Conservation (phyloP, 2,113 vertebrate genomes). For the Alaudala cheleensis region DNA sequence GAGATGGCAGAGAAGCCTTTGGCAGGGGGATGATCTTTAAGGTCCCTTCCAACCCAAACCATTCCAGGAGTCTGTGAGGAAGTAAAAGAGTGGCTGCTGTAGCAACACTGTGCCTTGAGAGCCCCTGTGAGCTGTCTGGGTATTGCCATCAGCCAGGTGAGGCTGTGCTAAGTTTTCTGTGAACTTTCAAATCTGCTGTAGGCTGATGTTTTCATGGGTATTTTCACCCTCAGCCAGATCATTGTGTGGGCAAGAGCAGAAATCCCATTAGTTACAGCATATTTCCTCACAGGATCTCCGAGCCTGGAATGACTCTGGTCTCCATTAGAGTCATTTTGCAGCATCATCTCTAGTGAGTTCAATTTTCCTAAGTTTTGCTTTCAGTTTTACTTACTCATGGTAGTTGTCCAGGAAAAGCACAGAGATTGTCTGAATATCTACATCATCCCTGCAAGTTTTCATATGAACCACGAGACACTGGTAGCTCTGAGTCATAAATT, state of each 20-base stretch:
- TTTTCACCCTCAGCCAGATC: neutral
- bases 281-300: neutral
- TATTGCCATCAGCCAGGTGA: neutral
- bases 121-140: neutral
- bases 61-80: neutral
- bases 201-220: neutral
- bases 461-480: neutral
- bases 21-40: neutral
- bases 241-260: neutral
- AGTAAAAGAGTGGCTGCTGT: neutral
- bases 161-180: neutral
- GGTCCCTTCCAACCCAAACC: neutral
- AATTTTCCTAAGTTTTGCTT: neutral
- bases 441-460: neutral
- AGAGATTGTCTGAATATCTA: neutral
- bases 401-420: neutral
- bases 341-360: neutral
- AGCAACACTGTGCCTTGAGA: accelerated
- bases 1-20: neutral
- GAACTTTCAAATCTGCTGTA: neutral
- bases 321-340: neutral
- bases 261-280: neutral
- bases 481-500: neutral
- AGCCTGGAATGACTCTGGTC: neutral
- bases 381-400: neutral